These are phyloP conservation scores for Drosophila albomicans DNA, from an alignment of 1,140 invertebrate species.

Conservation along the genomic window DNA sequence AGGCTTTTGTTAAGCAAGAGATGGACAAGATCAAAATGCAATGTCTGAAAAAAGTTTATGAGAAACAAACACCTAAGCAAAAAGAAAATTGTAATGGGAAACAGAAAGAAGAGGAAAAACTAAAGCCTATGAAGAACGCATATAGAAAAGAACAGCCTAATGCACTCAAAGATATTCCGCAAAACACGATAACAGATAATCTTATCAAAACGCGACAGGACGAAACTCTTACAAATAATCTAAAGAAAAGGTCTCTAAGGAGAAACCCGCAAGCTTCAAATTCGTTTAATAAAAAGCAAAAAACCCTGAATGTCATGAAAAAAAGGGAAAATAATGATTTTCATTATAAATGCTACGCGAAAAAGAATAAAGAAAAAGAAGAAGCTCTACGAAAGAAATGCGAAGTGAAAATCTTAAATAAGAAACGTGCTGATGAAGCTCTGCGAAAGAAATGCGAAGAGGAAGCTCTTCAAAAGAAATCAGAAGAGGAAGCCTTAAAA, in stretches of 20 bases:
- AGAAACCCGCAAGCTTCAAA: not conserved
- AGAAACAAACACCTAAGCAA: not conserved
- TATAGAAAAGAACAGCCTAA: too few relatives aligned
- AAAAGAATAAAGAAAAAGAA: not conserved
- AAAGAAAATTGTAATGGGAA: not conserved
- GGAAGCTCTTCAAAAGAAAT: not conserved
- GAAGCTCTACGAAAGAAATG: conserved; percentile 1
- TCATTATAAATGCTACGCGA: not conserved
- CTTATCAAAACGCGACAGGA: not conserved
- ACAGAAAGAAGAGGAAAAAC: not conserved
- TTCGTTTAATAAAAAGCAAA: not conserved
- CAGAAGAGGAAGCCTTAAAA: not conserved
- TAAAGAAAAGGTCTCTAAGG: not conserved
- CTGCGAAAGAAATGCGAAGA: not conserved
- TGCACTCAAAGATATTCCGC: too few relatives aligned
- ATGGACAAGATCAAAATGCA: not conserved
- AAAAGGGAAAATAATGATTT: not conserved
- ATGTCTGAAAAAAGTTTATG: not conserved
- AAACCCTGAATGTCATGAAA: not conserved
- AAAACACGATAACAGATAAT: too few relatives aligned
- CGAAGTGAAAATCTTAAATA: not conserved
- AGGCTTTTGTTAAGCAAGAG: not conserved
- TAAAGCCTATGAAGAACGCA: not conserved
- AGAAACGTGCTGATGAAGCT: not conserved
- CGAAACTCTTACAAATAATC: not conserved